Conservation (phyloP, 2,113 vertebrate genomes). For the Zosterops lateralis region DNA sequence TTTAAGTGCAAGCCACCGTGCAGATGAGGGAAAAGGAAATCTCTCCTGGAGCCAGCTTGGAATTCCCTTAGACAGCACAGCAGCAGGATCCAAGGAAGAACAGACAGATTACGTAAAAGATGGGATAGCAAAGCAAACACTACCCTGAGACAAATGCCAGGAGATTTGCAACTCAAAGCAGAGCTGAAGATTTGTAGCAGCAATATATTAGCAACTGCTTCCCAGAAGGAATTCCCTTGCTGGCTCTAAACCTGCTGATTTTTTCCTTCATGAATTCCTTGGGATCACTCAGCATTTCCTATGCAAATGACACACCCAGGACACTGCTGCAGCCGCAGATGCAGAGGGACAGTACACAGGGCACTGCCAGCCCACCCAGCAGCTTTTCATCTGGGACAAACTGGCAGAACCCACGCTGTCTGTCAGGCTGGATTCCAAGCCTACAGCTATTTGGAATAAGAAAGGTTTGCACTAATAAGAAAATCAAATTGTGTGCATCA, state of each 20-base stretch:
- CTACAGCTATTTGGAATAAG: conserved; percentile 2
- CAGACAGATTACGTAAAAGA: background rate
- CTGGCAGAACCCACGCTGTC: background rate
- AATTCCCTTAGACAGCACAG: background rate
- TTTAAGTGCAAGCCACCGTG: background rate
- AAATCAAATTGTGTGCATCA: background rate
- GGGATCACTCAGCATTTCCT: background rate
- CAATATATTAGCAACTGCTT: background rate
- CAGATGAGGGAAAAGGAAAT: background rate
- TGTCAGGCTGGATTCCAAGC: background rate
- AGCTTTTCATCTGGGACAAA: background rate
- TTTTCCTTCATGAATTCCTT: background rate
- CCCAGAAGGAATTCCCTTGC: background rate
- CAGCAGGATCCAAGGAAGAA: background rate
- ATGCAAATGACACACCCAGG: background rate
- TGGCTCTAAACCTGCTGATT: background rate
- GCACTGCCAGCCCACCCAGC: background rate
- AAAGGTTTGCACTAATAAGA: conserved; percentile 3
- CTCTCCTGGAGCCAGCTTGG: background rate
- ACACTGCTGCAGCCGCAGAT: background rate
- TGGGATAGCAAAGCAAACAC: background rate
- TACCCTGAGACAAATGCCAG: background rate
- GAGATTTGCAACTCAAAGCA: conserved; percentile 8
- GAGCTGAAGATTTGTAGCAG: background rate
- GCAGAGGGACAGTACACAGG: background rate